phyloP scores from a whole-genome alignment of 2,888 invertebrate species.

The Ectemnius continuus region DNA sequence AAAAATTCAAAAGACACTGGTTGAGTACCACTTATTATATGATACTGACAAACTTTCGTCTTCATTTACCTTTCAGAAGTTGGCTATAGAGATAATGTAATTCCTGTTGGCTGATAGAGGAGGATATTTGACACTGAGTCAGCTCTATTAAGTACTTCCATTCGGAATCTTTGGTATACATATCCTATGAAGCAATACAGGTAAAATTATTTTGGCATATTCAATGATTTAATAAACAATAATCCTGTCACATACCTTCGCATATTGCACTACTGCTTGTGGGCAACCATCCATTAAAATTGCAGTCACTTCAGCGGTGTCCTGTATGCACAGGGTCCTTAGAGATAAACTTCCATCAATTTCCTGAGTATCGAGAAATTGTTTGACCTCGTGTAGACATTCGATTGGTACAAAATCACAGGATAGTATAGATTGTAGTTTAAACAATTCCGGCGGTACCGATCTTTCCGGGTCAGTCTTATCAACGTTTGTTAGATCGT shows the following conservation, averaged over 20 bases:
- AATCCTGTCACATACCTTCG: constrained; percentile 79
- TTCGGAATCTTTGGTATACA: constrained; percentile 73
- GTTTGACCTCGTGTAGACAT: constrained; percentile 81
- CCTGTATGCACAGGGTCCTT: constrained; percentile 79
- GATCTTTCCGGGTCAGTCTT: constrained; percentile 47
- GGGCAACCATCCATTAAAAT: constrained; percentile 82
- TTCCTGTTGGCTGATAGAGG: constrained; percentile 63
- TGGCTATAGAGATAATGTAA: constrained; percentile 67
- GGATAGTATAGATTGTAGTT: constrained; percentile 81
- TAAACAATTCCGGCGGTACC: constrained; percentile 68
- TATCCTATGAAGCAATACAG: constrained; percentile 64
- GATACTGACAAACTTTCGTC: neutral
- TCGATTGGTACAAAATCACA: constrained; percentile 80
- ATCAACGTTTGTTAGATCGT: constrained; percentile 57
- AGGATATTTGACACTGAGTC: constrained; percentile 69
- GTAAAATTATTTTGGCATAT: neutral
- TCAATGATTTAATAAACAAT: too few species aligned
- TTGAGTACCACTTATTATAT: too few species aligned
- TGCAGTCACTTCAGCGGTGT: constrained; percentile 79
- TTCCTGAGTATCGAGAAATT: constrained; percentile 81
- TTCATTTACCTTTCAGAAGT: constrained; percentile 69
- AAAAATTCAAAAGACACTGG: constrained; percentile 33
- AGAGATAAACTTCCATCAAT: constrained; percentile 80
- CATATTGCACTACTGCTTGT: constrained; percentile 82
- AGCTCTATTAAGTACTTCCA: constrained; percentile 75